Conservation (phyloP, 2,888 invertebrate genomes). For the Tenthredo notha region DNA sequence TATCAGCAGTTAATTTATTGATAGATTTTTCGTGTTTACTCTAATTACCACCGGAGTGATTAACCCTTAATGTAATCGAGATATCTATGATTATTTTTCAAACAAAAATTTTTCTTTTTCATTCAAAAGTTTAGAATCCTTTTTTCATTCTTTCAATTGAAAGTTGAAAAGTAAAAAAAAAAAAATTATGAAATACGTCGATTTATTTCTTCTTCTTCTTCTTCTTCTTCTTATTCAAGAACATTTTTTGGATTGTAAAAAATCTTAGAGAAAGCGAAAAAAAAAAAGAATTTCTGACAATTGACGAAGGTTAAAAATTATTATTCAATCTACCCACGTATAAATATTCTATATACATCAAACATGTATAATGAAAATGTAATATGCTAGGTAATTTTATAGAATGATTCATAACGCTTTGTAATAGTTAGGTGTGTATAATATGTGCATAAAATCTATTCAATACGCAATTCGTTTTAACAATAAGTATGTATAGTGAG, state of each 20-base stretch:
- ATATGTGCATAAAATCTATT: not conserved
- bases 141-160: too few relatives aligned
- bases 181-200: too few relatives aligned
- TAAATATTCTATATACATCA: not conserved
- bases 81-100: not conserved
- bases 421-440: not conserved
- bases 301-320: not conserved
- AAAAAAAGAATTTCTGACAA: not conserved
- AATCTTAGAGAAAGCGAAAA: not conserved
- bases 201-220: too few relatives aligned
- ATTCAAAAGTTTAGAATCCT: too few relatives aligned
- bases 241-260: not conserved
- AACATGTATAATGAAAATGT: not conserved
- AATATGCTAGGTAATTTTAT: not conserved
- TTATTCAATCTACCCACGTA: not conserved
- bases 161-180: too few relatives aligned
- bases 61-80: not conserved
- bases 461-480: not conserved
- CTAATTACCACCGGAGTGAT: not conserved
- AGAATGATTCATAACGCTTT: slow-evolving; percentile 16
- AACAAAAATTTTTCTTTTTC: too few relatives aligned
- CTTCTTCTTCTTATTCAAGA: not conserved
- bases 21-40: not conserved
- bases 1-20: not conserved
- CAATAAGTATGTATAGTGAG: not conserved